Conservation (phyloP, 1,140 invertebrate species). For the Brachionus paranguensis region DNA sequence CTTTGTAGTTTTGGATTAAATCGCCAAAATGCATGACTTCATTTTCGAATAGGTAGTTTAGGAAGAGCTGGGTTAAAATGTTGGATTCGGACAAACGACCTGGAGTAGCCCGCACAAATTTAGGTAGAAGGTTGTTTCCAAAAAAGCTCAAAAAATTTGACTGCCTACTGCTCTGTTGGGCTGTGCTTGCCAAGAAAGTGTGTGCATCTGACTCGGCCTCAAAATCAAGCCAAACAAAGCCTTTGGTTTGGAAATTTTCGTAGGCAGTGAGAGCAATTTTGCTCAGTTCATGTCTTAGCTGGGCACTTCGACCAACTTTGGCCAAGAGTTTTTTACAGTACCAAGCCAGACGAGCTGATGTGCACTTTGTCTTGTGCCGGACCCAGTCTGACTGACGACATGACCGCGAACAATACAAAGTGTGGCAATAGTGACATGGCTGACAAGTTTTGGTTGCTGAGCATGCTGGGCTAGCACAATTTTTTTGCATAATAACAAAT, state of each 20-base stretch:
- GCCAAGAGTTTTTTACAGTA: background rate
- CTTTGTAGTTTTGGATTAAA: background rate
- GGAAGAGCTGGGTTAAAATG: background rate
- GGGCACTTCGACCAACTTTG: background rate
- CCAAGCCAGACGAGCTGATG: background rate
- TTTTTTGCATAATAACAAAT: background rate
- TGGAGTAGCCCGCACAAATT: background rate
- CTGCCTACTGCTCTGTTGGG: background rate
- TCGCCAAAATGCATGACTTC: background rate
- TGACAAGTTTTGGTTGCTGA: background rate
- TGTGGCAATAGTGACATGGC: conserved; percentile 35
- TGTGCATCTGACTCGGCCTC: background rate
- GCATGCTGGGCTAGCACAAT: background rate
- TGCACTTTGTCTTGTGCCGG: background rate
- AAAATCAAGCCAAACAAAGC: conserved; percentile 40
- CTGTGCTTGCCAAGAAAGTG: background rate
- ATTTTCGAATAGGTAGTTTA: background rate
- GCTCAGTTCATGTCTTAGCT: conserved; percentile 15
- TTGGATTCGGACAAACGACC: background rate
- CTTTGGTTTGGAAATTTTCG: background rate
- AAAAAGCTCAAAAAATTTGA: conserved; percentile 35
- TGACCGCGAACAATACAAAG: background rate
- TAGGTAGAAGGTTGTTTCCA: conserved; percentile 10
- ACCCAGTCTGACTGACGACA: conserved; percentile 25
- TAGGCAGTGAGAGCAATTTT: background rate